Conservation (phyloP, 2,888 invertebrate species). For the Lasioglossum calceatum region DNA sequence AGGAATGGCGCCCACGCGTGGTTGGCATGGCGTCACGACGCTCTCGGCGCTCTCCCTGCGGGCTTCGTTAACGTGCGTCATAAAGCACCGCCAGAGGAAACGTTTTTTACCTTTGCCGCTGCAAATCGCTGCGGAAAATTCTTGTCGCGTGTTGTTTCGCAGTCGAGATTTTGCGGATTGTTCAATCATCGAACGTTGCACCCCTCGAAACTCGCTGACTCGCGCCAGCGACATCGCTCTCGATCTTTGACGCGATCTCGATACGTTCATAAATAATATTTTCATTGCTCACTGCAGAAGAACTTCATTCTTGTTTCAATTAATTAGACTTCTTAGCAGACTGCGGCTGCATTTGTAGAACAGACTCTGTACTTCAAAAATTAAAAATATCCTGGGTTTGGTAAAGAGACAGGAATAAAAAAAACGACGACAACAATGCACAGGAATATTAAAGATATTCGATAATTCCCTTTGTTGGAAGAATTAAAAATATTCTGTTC, state of each 20-base stretch:
- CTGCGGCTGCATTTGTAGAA: background rate
- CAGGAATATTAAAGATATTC: background rate
- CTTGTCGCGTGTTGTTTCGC: background rate
- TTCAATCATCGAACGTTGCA: background rate
- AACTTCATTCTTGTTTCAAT: too few species aligned
- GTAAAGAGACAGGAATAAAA: too few species aligned
- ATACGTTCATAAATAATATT: too few species aligned
- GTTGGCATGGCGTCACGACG: slow-evolving; percentile 13
- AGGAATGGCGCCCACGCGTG: slow-evolving; percentile 24
- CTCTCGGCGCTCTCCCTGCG: slow-evolving; percentile 6
- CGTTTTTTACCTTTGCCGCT: background rate
- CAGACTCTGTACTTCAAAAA: background rate
- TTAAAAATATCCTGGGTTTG: background rate
- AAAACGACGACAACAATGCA: too few species aligned
- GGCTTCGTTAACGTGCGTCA: slow-evolving; percentile 51
- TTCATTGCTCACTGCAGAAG: too few species aligned
- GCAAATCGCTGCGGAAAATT: slow-evolving; percentile 13
- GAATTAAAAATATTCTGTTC: background rate
- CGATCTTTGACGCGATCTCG: too few species aligned
- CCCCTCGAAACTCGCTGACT: background rate
- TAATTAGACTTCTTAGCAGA: too few species aligned
- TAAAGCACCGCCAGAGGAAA: slow-evolving; percentile 24
- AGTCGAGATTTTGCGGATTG: background rate
- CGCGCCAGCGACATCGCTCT: background rate
- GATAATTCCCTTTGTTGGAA: background rate